Conservation (phyloP, 1,140 invertebrate species). For the Atta cephalotes region DNA sequence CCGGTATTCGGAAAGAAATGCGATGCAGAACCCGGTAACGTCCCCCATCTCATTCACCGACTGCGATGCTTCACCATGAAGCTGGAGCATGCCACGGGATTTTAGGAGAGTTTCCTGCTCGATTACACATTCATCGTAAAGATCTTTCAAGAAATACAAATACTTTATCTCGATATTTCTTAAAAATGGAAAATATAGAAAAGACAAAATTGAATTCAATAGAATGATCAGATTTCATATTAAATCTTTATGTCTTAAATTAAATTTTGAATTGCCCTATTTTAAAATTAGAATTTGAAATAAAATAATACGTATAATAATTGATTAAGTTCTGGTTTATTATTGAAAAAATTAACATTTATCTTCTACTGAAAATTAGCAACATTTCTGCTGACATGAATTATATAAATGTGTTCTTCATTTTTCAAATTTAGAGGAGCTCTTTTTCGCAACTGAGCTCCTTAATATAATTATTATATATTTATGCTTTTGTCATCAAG, state of each 20-base stretch:
- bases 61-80: conserved; percentile 19
- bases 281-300: conserved; percentile 1
- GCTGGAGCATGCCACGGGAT: background rate
- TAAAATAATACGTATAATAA: background rate
- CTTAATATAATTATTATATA: background rate
- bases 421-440: background rate
- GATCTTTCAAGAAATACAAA: background rate
- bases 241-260: background rate
- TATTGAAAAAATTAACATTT: background rate
- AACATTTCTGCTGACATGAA: background rate
- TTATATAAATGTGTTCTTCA: background rate
- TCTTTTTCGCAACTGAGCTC: background rate
- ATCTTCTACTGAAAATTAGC: background rate
- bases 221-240: background rate
- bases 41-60: conserved; percentile 5
- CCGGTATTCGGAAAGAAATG: conserved; percentile 51
- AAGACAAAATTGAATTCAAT: background rate
- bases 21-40: conserved; percentile 36
- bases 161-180: background rate
- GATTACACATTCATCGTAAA: conserved; percentile 16
- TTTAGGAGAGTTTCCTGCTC: conserved; percentile 18
- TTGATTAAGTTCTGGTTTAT: background rate
- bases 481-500: background rate
- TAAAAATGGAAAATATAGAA: background rate
- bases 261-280: background rate